Conservation (phyloP, 1,140 invertebrate species). For the Bombus pascuorum region DNA sequence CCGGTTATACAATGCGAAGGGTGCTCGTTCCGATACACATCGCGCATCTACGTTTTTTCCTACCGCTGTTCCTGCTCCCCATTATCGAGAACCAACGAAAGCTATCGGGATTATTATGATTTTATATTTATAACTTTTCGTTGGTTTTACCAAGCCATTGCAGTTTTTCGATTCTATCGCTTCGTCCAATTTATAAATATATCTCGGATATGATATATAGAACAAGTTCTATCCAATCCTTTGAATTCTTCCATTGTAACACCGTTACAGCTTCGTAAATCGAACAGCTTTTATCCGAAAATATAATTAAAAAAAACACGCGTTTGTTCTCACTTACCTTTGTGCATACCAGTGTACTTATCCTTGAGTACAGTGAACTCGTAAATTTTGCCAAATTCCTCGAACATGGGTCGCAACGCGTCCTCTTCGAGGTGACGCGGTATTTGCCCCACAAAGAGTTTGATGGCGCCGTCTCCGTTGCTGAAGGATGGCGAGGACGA, state of each 20-base stretch:
- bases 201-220: too few species aligned
- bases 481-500: slow-evolving; percentile 63
- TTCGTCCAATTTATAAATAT: too few species aligned
- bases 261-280: not conserved
- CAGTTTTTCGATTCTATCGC: too few species aligned
- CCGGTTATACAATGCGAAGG: slow-evolving; percentile 11
- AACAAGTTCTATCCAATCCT: too few species aligned
- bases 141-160: too few species aligned
- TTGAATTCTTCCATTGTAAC: too few species aligned
- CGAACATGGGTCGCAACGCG: slow-evolving; percentile 94
- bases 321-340: slow-evolving; percentile 85
- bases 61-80: not conserved
- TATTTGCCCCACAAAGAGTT: slow-evolving; percentile 96
- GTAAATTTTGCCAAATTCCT: slow-evolving; percentile 96
- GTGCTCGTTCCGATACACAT: slow-evolving; percentile 13
- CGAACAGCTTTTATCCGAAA: not conserved
- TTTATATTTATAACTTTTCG: too few species aligned
- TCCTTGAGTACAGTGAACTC: slow-evolving; percentile 96
- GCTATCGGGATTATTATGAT: too few species aligned
- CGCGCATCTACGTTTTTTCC: not conserved
- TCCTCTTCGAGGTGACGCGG: slow-evolving; percentile 95
- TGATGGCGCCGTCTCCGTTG: slow-evolving; percentile 85
- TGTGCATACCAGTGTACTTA: slow-evolving; percentile 96
- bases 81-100: too few species aligned
- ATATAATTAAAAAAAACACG: too few species aligned